These are phyloP conservation scores for Marmota flaviventris DNA, from an alignment of 2,113 vertebrate species.

Conservation along the genomic window DNA sequence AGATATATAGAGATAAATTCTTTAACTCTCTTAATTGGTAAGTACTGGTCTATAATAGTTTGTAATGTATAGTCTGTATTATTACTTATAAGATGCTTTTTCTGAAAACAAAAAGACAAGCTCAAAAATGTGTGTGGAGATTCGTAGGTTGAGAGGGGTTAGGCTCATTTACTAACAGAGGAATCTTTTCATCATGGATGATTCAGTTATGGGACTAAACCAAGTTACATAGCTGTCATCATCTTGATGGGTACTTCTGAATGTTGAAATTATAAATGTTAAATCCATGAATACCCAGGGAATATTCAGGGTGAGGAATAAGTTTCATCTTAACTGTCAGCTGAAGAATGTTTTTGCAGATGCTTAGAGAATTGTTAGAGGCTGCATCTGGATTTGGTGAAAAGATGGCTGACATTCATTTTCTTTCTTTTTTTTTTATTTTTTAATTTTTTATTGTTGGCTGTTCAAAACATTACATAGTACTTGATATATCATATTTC, in stretches of 20 bases:
- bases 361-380: background rate
- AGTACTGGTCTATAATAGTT: background rate
- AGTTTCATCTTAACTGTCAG: conserved; percentile 15
- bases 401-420: background rate
- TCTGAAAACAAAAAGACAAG: background rate
- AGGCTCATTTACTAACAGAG: background rate
- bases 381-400: background rate
- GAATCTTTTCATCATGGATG: conserved; percentile 17
- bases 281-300: background rate
- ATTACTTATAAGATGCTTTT: background rate
- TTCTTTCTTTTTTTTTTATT: no score
- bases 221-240: background rate
- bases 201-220: conserved; percentile 15
- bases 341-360: background rate
- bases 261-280: conserved; percentile 18
- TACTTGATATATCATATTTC: no score
- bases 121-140: background rate
- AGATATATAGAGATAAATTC: background rate
- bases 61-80: background rate
- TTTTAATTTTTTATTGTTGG: no score
- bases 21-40: conserved; percentile 1
- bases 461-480: no score
- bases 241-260: conserved; percentile 30
- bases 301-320: background rate
- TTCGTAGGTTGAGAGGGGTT: background rate